A percentile compares a stretch with the other conserved stretches of the same genome.
These are phyloP conservation scores for Mimas tiliae DNA, from an alignment of 2,888 invertebrate species.

Conservation along the genomic window DNA sequence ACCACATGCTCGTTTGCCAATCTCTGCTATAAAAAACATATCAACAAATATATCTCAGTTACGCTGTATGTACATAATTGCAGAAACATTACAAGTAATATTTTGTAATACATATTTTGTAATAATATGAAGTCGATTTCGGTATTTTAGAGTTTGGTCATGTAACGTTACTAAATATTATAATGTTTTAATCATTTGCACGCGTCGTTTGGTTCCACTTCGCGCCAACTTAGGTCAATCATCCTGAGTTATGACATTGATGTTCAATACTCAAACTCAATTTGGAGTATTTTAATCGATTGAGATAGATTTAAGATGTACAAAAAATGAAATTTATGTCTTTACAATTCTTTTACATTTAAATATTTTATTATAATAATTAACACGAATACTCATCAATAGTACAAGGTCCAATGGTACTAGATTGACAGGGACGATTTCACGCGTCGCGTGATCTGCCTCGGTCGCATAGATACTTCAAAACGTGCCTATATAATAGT, in stretches of 20 bases:
- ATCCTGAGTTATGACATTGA: neutral
- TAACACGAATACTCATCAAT: no score
- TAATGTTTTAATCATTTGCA: neutral
- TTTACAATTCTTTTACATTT: no score
- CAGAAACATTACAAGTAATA: neutral
- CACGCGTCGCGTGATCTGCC: no score
- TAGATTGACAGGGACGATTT: no score
- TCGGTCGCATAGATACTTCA: no score
- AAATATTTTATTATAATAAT: no score
- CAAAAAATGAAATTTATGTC: no score
- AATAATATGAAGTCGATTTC: neutral
- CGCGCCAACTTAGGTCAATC: neutral
- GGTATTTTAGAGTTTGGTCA: neutral
- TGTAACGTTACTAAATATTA: neutral
- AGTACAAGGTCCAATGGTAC: no score
- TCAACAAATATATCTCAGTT: neutral
- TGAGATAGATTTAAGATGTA: neutral
- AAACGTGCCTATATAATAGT: no score
- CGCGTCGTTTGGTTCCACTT: neutral
- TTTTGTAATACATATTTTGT: neutral
- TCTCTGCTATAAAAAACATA: no score
- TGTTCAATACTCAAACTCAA: neutral
- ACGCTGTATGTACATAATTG: neutral
- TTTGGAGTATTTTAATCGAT: neutral
- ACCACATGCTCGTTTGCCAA: no score